These are phyloP conservation scores for Ianthella basta DNA, from an alignment of 37 sponge, comb jelly and placozoan genomes.

Conservation along the genomic window DNA sequence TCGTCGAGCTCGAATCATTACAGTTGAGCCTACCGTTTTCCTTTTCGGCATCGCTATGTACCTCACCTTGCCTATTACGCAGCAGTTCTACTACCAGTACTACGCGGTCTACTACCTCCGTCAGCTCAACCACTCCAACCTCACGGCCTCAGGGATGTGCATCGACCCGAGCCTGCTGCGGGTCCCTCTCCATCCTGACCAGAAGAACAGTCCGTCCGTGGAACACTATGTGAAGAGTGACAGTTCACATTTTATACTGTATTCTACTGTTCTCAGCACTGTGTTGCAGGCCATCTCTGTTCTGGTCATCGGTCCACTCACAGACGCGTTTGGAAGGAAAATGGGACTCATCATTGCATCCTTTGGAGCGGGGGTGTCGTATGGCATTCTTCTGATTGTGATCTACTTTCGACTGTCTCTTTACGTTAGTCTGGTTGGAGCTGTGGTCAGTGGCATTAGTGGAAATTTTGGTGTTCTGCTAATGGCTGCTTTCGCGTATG, in stretches of 20 bases:
- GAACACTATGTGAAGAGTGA: conserved; percentile 22
- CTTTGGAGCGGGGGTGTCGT: conserved; percentile 15
- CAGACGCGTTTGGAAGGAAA: conserved; percentile 57
- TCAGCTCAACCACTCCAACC: not conserved
- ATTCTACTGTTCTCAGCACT: not conserved
- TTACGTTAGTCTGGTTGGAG: not conserved
- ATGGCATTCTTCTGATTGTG: not conserved
- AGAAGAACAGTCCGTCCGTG: not conserved
- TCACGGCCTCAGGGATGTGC: conserved; percentile 6
- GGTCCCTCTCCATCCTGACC: no score
- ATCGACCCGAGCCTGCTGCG: not conserved
- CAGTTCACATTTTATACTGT: conserved; percentile 12
- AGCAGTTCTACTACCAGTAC: conserved; percentile 62
- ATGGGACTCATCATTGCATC: conserved; percentile 32
- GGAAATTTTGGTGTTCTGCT: conserved; percentile 58
- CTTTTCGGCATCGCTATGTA: conserved; percentile 49
- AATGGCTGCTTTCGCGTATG: conserved; percentile 43
- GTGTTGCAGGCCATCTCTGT: conserved; percentile 32
- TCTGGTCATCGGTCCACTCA: conserved; percentile 50
- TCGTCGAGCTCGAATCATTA: conserved; percentile 31
- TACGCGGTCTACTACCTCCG: conserved; percentile 18
- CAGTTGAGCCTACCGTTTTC: conserved; percentile 66
- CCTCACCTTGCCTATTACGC: conserved; percentile 37
- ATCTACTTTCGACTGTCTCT: conserved; percentile 29
- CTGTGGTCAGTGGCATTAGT: conserved; percentile 14